These are phyloP conservation scores for Schizopygopsis malacanthus DNA, from an alignment of 2,797 vertebrate genomes.

Conservation along the genomic window DNA sequence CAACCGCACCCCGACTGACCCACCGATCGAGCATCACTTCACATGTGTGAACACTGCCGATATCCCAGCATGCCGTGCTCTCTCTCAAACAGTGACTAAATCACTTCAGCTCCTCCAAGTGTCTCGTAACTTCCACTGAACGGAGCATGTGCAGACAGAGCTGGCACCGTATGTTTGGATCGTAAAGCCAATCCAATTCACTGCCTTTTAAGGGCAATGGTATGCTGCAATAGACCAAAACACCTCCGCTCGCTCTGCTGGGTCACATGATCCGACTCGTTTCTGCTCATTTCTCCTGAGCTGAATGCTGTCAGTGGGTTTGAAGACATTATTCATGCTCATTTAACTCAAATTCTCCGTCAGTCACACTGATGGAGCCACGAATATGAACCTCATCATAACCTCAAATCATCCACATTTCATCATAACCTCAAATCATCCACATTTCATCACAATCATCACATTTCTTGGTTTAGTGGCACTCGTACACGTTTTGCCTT, in stretches of 20 bases:
- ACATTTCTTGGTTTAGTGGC: background rate
- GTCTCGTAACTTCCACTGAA: constrained; percentile 1
- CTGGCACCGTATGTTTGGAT: background rate
- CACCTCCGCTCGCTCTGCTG: background rate
- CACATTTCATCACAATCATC: background rate
- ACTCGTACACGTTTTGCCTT: background rate
- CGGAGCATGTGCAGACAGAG: constrained; percentile 12
- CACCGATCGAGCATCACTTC: background rate
- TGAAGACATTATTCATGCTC: constrained; percentile 11
- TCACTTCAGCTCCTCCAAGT: background rate
- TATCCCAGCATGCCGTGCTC: background rate
- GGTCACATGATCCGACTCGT: background rate
- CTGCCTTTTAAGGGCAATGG: constrained; percentile 57
- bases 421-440: background rate
- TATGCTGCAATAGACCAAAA: constrained; percentile 3
- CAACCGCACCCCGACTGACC: background rate
- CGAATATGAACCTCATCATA: background rate
- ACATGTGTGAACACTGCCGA: background rate
- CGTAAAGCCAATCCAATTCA: constrained; percentile 18
- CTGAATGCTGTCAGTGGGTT: background rate
- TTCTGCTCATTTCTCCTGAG: background rate
- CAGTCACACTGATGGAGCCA: background rate
- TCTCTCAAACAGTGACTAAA: background rate
- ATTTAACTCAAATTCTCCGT: background rate
- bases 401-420: background rate